Percentiles rank a stretch among this genome's conserved stretches.
Evolutionary conservation across 1,140 invertebrate species (phyloP).

Genomic region (Eurytemora carolleeae): DNA sequence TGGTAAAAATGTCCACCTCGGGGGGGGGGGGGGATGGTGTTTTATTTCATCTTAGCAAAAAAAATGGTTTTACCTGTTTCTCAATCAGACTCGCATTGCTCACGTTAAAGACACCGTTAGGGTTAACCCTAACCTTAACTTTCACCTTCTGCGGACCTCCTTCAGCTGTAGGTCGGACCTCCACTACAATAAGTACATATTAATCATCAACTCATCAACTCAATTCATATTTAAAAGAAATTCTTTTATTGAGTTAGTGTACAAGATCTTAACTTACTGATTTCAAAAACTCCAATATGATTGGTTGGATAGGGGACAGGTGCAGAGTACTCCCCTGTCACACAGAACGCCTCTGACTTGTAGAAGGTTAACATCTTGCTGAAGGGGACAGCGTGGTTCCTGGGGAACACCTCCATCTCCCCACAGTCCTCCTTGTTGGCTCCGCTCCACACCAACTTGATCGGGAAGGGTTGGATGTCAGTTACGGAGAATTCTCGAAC

Average conservation of each 20-base stretch:
- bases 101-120: constrained; percentile 74
- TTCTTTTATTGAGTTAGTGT: constrained; percentile 43
- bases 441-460: constrained; percentile 52
- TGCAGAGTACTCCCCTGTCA: constrained; percentile 58
- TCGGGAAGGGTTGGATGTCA: constrained; percentile 76
- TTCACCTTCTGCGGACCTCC: constrained; percentile 82
- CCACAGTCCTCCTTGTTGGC: constrained; percentile 41
- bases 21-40: too few species aligned
- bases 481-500: constrained; percentile 82
- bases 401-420: constrained; percentile 57
- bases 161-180: constrained; percentile 60
- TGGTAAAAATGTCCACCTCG: too few species aligned
- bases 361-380: constrained; percentile 85
- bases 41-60: too few species aligned
- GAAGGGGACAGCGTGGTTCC: constrained; percentile 71
- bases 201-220: too few species aligned
- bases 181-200: constrained; percentile 31
- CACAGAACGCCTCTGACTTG: constrained; percentile 50
- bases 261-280: constrained; percentile 1
- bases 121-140: constrained; percentile 78
- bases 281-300: constrained; percentile 46
- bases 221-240: too few species aligned
- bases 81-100: constrained; percentile 64
- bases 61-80: constrained; percentile 32
- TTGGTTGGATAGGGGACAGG: constrained; percentile 47